These are phyloP conservation scores for Enteromius viviparus DNA, from an alignment of 2,797 vertebrate genomes.

Conservation along the genomic window DNA sequence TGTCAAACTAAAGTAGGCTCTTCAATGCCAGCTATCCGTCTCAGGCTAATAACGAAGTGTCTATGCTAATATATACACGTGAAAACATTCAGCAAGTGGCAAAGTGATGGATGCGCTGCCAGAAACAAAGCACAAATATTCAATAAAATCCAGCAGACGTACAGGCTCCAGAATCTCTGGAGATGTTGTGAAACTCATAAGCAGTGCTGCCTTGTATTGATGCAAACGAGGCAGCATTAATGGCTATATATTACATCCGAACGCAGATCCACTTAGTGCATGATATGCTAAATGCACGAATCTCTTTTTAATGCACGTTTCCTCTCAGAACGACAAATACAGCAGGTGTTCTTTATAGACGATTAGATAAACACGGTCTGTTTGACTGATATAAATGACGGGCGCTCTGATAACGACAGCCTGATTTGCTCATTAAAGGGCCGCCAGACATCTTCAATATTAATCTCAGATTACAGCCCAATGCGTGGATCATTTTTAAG, in stretches of 20 bases:
- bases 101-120: conserved; percentile 45
- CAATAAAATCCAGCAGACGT: conserved; percentile 42
- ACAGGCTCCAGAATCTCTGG: conserved; percentile 30
- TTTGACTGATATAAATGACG: conserved; percentile 50
- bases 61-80: conserved; percentile 27
- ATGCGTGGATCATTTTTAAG: conserved; percentile 39
- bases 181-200: conserved; percentile 33
- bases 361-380: conserved; percentile 48
- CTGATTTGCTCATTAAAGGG: conserved; percentile 40
- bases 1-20: conserved; percentile 30
- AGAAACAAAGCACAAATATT: conserved; percentile 43
- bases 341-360: conserved; percentile 56
- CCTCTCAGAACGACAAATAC: conserved; percentile 39
- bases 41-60: conserved; percentile 15
- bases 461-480: conserved; percentile 40
- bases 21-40: conserved; percentile 12
- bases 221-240: conserved; percentile 14
- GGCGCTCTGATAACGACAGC: conserved; percentile 33
- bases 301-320: conserved; percentile 52
- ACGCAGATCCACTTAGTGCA: conserved; percentile 41
- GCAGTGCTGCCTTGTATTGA: conserved; percentile 5
- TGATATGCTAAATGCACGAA: conserved; percentile 55
- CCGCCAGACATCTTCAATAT: conserved; percentile 26
- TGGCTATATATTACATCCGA: conserved; percentile 36
- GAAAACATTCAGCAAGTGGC: conserved; percentile 25